These are phyloP conservation scores for Limnephilus marmoratus DNA, from an alignment of 2,888 invertebrate species.

Conservation along the genomic window DNA sequence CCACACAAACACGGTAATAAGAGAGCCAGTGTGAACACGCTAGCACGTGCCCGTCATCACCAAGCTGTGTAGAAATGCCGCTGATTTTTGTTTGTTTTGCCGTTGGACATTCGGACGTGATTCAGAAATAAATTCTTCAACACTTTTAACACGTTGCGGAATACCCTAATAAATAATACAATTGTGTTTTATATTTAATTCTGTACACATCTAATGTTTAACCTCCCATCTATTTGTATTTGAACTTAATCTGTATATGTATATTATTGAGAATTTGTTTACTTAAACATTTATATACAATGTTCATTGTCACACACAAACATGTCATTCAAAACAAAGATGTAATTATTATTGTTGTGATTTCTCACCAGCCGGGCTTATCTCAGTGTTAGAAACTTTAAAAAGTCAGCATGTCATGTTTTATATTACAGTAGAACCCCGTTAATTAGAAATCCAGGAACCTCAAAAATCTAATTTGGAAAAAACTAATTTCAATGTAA, in stretches of 20 bases:
- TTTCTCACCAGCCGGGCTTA: not conserved
- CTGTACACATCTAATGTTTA: slow-evolving; percentile 42
- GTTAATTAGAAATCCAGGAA: too few species aligned
- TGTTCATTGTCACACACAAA: not conserved
- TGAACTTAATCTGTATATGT: slow-evolving; percentile 35
- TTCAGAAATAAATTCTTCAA: slow-evolving; percentile 27
- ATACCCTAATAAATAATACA: slow-evolving; percentile 20
- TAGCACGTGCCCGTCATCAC: slow-evolving; percentile 57
- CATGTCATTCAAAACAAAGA: not conserved
- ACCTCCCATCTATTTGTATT: slow-evolving; percentile 48
- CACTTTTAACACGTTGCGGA: slow-evolving; percentile 31
- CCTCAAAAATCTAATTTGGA: too few species aligned
- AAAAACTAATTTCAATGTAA: too few species aligned
- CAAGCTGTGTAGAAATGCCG: slow-evolving; percentile 50
- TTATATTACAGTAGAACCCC: not conserved
- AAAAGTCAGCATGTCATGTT: not conserved
- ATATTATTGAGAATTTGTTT: slow-evolving; percentile 14
- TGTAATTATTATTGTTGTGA: not conserved
- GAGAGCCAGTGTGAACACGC: slow-evolving; percentile 50
- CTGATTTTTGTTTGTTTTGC: slow-evolving; percentile 55
- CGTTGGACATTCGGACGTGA: slow-evolving; percentile 46
- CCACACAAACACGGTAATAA: slow-evolving; percentile 76
- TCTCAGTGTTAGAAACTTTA: not conserved
- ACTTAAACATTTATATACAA: not conserved
- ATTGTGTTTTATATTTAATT: slow-evolving; percentile 13